Evolutionary conservation across 2,797 vertebrate genomes (phyloP), one percentile per base, ranked within the genome.

Genomic region (Malurus splendens): DNA sequence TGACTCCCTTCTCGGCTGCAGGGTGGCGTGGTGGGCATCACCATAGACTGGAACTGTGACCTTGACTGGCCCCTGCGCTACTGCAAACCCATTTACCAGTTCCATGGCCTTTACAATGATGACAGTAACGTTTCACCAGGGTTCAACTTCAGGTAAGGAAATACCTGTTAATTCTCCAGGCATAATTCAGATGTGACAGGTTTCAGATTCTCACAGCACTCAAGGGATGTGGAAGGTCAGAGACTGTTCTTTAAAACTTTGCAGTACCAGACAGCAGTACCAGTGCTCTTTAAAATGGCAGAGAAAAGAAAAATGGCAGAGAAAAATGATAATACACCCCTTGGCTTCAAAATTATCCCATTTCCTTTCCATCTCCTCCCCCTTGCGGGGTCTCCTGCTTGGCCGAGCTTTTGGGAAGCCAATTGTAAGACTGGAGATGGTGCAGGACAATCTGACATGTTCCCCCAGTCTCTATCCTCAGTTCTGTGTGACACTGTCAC

Each of bases 31-130:
- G 98, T 99, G 16, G 98, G 98, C 9, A 98, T 99, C 86, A 98
- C 98, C 72, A 96, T 99, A 9, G 98, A 98, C 92, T 99, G 99
- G 99, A 95, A 98, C 7, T 99, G 99, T 59, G 98, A 99, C 97
- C 95, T 99, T 1, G 99, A 99, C 80, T 92, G 97, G 95, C 92
- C 96, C 0, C 28, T 97, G 9, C 96, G 56, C 19, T 80, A 98
- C 79, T 99, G 99, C 91, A 98, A 96, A 74, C 99, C 99, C 9
- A 15, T 94, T 42, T 99, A 99, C 70, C 82, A 93, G 76, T 99
- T 99, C 92, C 98, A 99, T 0, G 98, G 98, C 23, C 97, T 99
- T 25, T 98, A 99, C 15, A 98, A 98, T 11, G 98, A 97, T 13
- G 97, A 97, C 5, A 92, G 71, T 2, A 98, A 96, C 1, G 94